These are phyloP conservation scores for Prunella strophiata DNA, from an alignment of 2,797 vertebrate species.

Conservation along the genomic window DNA sequence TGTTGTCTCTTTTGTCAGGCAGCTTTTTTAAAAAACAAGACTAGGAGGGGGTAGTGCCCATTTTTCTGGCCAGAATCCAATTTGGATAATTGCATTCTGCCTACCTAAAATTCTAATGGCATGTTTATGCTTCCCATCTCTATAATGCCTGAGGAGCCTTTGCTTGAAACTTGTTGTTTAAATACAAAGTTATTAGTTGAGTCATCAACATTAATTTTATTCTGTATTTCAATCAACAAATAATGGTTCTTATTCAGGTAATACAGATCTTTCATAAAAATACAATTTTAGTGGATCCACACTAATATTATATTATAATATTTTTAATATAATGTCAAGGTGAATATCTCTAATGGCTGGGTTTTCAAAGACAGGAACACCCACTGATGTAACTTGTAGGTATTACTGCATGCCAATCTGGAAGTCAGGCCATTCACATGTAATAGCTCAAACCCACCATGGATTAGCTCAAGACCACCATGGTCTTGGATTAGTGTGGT, in stretches of 20 bases:
- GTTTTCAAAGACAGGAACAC: not conserved
- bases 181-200: slow-evolving; percentile 34
- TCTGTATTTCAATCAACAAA: slow-evolving; percentile 31
- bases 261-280: not conserved
- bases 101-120: slow-evolving; percentile 46
- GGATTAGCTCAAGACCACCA: not conserved
- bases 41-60: not conserved
- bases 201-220: slow-evolving; percentile 28
- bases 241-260: not conserved
- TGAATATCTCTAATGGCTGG: not conserved
- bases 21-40: slow-evolving; percentile 9
- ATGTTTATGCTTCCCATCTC: slow-evolving; percentile 43
- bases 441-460: not conserved
- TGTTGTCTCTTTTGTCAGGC: not conserved
- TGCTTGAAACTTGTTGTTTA: slow-evolving; percentile 38
- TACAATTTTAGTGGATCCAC: not conserved
- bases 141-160: slow-evolving; percentile 32
- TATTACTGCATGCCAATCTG: not conserved
- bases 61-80: slow-evolving; percentile 55
- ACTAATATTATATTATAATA: not conserved
- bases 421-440: not conserved
- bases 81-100: slow-evolving; percentile 53
- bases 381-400: not conserved
- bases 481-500: not conserved
- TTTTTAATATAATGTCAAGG: not conserved